Conservation (phyloP, 2,888 invertebrate genomes). For the Stenchaetothrips biformis region DNA sequence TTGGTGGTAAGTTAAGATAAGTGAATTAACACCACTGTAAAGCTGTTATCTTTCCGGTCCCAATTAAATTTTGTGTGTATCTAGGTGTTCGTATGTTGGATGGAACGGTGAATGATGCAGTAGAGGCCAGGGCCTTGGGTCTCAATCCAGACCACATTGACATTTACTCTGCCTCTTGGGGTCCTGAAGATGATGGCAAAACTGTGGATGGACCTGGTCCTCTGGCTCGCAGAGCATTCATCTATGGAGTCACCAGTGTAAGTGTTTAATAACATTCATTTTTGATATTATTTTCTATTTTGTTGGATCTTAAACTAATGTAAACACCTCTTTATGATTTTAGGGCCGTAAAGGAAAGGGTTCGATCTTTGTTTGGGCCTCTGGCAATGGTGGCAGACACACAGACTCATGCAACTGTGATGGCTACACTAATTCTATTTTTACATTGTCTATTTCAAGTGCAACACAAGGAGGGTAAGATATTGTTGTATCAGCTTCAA, state of each 20-base stretch:
- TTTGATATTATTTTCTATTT: slow-evolving; percentile 3
- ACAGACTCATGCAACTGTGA: slow-evolving; percentile 98
- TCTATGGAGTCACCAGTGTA: slow-evolving; percentile 86
- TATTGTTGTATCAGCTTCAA: not conserved
- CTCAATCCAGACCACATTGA: slow-evolving; percentile 93
- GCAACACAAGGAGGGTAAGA: slow-evolving; percentile 89
- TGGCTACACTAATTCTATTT: slow-evolving; percentile 98
- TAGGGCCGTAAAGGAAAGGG: slow-evolving; percentile 85
- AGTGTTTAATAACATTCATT: slow-evolving; percentile 37
- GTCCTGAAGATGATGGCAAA: slow-evolving; percentile 94
- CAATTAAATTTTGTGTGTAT: slow-evolving; percentile 37
- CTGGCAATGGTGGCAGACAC: slow-evolving; percentile 91
- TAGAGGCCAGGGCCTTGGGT: slow-evolving; percentile 89
- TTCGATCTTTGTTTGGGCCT: slow-evolving; percentile 96
- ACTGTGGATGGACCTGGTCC: slow-evolving; percentile 96
- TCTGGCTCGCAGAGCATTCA: slow-evolving; percentile 83
- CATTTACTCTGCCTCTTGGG: slow-evolving; percentile 96
- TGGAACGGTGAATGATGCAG: slow-evolving; percentile 93
- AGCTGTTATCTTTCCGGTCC: not conserved
- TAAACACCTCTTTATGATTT: slow-evolving; percentile 32
- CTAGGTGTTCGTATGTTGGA: slow-evolving; percentile 93
- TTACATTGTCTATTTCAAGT: slow-evolving; percentile 95
- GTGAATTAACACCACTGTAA: not conserved
- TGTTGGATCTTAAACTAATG: not conserved
- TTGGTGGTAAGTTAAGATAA: slow-evolving; percentile 67